Evolutionary conservation across 2,797 vertebrate genomes (phyloP), one percentile per base, ranked within the genome.

Genomic region (Hemibagrus guttatus): DNA sequence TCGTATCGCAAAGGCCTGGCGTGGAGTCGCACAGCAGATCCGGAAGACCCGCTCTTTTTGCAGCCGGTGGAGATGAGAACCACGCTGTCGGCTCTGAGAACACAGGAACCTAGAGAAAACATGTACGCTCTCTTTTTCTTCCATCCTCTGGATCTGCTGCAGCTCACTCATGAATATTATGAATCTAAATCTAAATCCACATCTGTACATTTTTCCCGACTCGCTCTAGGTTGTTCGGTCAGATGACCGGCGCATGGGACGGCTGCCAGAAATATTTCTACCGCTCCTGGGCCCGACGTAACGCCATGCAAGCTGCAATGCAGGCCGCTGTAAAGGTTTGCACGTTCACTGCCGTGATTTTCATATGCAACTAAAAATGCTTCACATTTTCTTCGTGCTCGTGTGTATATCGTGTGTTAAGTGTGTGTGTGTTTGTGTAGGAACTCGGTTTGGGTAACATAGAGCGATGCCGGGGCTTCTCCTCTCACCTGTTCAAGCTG

Each of bases 181-280:
- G 1, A 28, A 74, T 16, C 7, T 4, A 26, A 52, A n/a, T n/a
- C n/a, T n/a, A 74, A 52, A n/a, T 16, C n/a, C 6, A 16, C 13
- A 16, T 69, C 2, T 28, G 0, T 56, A 13, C 31, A 14, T 59
- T 46, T 26, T 69, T 71, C 12, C 11, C 19, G 58, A 9, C 13
- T 68, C 66, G 87, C 92, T 72, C 80, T 81, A 99, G 98, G 92
- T 94, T 99, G 89, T 95, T 99, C 69, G 76, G 93, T 64, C 96
- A 98, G 93, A 91, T 99, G 90, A 87, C 94, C 1, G 92, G 93
- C 13, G 94, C 96, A 0, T 99, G 98, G 98, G 96, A 97, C 23
- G 97, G 97, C 42, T 99, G 98, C 94, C 97, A 99, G 93, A 98
- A 97, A 90, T 99, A 99, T 90, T 99, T 98, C 91, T 99, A 98